Evolutionary conservation across 2,888 invertebrate species (phyloP), one percentile per base, ranked within the genome.

Genomic region (Anoncus sp.): DNA sequence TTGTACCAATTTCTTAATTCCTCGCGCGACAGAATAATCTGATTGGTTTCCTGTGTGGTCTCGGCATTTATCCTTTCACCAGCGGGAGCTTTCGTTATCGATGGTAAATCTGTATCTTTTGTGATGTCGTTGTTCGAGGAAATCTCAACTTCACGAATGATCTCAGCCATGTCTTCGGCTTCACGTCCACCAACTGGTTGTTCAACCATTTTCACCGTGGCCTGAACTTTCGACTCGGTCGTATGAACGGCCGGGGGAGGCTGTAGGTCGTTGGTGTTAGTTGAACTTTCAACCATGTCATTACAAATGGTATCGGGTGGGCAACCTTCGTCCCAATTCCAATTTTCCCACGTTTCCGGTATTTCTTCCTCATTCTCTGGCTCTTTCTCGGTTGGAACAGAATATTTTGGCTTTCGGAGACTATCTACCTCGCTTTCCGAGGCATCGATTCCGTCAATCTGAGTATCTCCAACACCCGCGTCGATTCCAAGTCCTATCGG

Each of bases 1-100:
- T 78, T 78, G 66, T 75, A 78, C 78, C 75, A 78, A 75, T 78
- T 78, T 45, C 78, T 20, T 7, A 86, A 51, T 59, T 83, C 81
- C 18, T 67, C 59, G 4, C 81, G 65, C 2, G 80, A 69, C 22
- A 84, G 22, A 10, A 75, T 14, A 47, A 81, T 60, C 6, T 55
- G 31, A 47, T 47, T 27, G 47, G 18, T 62, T 35, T 62, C 62
- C 1, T 16, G 45, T 16, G 47, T 31, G 18, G 47, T 18, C 47
- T 47, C 14, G 18, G 14, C 9, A 60, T n/a, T 43, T 22, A 9
- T 22, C 20, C 14, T 20, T 20, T 2, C 7, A 22, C 14, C 59
- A 2, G 12, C 22, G 3, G 40, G 6, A 53, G 16, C 24, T 40
- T 22, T n/a, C 22, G 22, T 16, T 9, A 12, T 53, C 12, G 53